These are phyloP conservation scores for Periphyllus acericola DNA, from an alignment of 2,888 invertebrate species.

Conservation along the genomic window DNA sequence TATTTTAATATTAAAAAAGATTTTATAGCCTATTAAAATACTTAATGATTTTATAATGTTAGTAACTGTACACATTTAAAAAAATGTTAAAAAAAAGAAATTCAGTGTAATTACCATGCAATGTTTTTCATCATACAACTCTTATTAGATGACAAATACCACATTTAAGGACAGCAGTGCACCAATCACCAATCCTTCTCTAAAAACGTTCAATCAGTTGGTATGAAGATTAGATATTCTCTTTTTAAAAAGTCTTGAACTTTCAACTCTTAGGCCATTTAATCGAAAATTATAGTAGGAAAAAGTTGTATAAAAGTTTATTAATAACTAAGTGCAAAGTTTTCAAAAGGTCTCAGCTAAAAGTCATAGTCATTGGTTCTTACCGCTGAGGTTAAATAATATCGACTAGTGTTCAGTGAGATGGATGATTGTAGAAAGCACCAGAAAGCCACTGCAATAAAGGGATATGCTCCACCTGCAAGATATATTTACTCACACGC, in stretches of 20 bases:
- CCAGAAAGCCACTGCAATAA: no score
- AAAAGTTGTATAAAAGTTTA: neutral
- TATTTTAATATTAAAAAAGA: neutral
- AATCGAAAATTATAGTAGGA: neutral
- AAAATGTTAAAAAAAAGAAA: neutral
- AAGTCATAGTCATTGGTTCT: no score
- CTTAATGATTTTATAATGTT: neutral
- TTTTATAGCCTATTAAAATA: neutral
- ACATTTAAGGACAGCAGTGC: neutral
- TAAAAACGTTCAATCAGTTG: neutral
- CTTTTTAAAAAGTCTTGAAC: neutral
- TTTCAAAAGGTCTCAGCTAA: no score
- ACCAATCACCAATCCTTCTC: neutral
- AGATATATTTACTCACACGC: no score
- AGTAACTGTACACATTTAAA: no score
- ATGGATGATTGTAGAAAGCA: no score
- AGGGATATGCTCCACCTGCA: no score
- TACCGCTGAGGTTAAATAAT: no score
- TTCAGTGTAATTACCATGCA: neutral
- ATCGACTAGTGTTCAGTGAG: no score
- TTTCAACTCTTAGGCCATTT: no score
- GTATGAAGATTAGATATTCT: neutral
- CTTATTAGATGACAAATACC: neutral
- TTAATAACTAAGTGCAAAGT: no score
- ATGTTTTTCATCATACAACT: neutral